Conservation (phyloP, 92 coral and sea anemone genomes). For the Phenganax marumi region DNA sequence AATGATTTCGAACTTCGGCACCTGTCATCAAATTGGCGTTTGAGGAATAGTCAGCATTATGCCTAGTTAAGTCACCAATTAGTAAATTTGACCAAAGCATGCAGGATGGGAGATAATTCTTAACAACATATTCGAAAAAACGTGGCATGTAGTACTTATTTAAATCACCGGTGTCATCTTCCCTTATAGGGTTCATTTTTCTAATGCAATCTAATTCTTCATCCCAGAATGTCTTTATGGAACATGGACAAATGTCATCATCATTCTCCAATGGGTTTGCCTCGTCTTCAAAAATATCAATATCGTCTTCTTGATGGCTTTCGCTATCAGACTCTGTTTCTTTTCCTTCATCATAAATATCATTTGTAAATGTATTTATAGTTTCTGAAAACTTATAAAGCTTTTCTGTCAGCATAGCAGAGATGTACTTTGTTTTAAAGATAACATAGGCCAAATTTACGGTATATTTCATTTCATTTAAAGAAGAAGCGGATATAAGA, state of each 20-base stretch:
- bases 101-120: conserved; percentile 26
- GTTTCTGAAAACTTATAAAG: conserved; percentile 3
- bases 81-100: conserved; percentile 31
- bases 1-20: not conserved
- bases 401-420: not conserved
- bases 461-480: conserved; percentile 2
- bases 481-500: not conserved
- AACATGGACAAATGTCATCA: not conserved
- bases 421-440: not conserved
- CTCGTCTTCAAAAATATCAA: not conserved
- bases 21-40: not conserved
- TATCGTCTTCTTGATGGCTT: not conserved
- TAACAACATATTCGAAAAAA: conserved; percentile 27
- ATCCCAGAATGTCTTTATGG: not conserved
- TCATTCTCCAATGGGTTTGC: not conserved
- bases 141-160: conserved; percentile 43
- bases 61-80: conserved; percentile 31
- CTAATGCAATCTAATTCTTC: not conserved
- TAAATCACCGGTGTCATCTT: not conserved
- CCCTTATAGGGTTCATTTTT: not conserved
- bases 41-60: not conserved
- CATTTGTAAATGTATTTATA: not conserved
- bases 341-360: not conserved
- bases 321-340: not conserved
- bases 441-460: not conserved